These are phyloP conservation scores for Xestia rhomboidea DNA, from an alignment of 2,888 invertebrate genomes.

Conservation along the genomic window DNA sequence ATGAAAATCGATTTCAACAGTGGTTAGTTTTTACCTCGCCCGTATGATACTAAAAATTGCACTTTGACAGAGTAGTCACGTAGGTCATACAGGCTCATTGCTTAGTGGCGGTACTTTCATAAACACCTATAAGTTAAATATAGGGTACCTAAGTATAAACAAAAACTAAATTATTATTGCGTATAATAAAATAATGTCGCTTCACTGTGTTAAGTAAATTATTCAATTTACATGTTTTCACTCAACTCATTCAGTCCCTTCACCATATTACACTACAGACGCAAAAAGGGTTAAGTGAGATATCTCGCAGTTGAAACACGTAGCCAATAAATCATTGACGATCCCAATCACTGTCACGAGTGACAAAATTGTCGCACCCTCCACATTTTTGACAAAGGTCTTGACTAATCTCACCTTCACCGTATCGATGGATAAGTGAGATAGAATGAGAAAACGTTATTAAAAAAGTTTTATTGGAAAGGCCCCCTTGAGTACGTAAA, in stretches of 20 bases:
- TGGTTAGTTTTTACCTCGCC: not conserved
- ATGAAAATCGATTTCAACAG: not conserved
- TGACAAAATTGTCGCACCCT: constrained; percentile 24
- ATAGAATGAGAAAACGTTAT: constrained; percentile 69
- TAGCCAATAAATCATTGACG: constrained; percentile 40
- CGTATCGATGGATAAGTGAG: constrained; percentile 47
- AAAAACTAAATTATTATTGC: not conserved
- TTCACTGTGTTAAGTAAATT: no score
- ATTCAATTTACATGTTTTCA: not conserved
- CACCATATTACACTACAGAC: not conserved
- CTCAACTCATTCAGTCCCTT: not conserved
- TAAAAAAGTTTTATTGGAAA: constrained; percentile 75
- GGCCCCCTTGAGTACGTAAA: constrained; percentile 33
- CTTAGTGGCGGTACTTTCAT: not conserved
- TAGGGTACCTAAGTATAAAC: no score
- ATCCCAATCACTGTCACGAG: constrained; percentile 53
- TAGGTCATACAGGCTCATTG: not conserved
- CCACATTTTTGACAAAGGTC: constrained; percentile 44
- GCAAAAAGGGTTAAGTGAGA: not conserved
- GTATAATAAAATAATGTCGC: not conserved
- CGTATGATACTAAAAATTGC: not conserved
- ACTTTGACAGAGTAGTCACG: not conserved
- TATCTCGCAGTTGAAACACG: constrained; percentile 38
- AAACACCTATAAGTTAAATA: not conserved
- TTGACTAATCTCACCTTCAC: constrained; percentile 34